Percentiles rank a stretch among this genome's conserved stretches.
phyloP scores from a whole-genome alignment of 2,888 invertebrate species.

The Parnassius mnemosyne region DNA sequence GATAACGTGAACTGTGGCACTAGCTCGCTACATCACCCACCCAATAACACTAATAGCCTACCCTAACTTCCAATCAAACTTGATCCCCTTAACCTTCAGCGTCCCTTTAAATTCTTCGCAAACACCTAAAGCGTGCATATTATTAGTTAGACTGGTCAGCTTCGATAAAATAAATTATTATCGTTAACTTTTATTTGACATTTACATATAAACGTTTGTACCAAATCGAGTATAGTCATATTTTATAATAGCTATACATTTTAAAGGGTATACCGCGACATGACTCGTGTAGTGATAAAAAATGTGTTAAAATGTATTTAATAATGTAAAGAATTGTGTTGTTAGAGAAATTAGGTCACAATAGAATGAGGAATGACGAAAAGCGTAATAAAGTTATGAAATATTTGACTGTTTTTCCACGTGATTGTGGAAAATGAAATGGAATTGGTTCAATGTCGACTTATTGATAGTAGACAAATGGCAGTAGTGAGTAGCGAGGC shows the following conservation, averaged over 20 bases:
- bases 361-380: too few species aligned
- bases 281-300: too few species aligned
- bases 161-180: background rate
- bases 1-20: constrained; percentile 35
- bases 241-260: too few species aligned
- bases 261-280: too few species aligned
- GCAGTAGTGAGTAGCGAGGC: constrained; percentile 10
- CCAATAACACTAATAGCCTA: constrained; percentile 38
- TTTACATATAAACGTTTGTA: constrained; percentile 2
- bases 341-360: too few species aligned
- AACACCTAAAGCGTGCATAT: constrained; percentile 8
- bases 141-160: constrained; percentile 10
- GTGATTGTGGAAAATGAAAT: background rate
- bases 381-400: background rate
- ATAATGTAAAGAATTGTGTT: too few species aligned
- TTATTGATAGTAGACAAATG: constrained; percentile 9
- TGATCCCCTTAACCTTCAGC: constrained; percentile 33
- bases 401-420: background rate
- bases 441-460: constrained; percentile 16
- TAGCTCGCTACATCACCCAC: constrained; percentile 36
- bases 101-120: constrained; percentile 12
- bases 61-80: constrained; percentile 33
- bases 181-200: constrained; percentile 13
- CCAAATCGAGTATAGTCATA: too few species aligned
- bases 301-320: too few species aligned